Evolutionary conservation across 1,140 invertebrate species (phyloP).

Genomic region (Epicauta chinensis): DNA sequence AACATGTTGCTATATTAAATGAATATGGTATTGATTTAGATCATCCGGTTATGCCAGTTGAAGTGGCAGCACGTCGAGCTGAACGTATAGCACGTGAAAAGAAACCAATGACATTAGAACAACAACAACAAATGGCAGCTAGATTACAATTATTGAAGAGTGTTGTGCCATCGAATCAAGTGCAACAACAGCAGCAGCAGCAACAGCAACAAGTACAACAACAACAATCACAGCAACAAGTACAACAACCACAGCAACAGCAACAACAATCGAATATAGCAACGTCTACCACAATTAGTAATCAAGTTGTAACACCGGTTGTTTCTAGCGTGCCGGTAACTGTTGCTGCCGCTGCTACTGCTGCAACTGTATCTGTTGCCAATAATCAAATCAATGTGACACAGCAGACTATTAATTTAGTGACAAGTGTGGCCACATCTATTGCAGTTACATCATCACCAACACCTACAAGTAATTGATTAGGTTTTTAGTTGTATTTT

Average conservation of each 20-base stretch:
- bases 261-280: not conserved
- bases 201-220: not conserved
- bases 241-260: not conserved
- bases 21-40: slow-evolving; percentile 86
- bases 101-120: slow-evolving; percentile 39
- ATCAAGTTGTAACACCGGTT: slow-evolving; percentile 1
- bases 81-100: slow-evolving; percentile 82
- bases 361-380: not conserved
- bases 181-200: not conserved
- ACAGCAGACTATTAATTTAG: slow-evolving; percentile 26
- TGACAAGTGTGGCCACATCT: slow-evolving; percentile 38
- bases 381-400: not conserved
- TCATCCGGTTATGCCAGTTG: slow-evolving; percentile 71
- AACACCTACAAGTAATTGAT: not conserved
- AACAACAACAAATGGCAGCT: slow-evolving; percentile 32
- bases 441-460: slow-evolving; percentile 32
- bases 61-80: slow-evolving; percentile 76
- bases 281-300: slow-evolving; percentile 1
- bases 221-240: slow-evolving; percentile 1
- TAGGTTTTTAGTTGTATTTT: not conserved
- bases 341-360: slow-evolving; percentile 4
- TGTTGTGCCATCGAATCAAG: slow-evolving; percentile 1
- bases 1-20: slow-evolving; percentile 73
- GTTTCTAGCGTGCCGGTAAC: slow-evolving; percentile 9
- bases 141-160: slow-evolving; percentile 38